Percentiles rank a stretch among this genome's conserved stretches.
Conservation (phyloP, 2,797 vertebrate genomes). For the Enteromius anoplus region DNA sequence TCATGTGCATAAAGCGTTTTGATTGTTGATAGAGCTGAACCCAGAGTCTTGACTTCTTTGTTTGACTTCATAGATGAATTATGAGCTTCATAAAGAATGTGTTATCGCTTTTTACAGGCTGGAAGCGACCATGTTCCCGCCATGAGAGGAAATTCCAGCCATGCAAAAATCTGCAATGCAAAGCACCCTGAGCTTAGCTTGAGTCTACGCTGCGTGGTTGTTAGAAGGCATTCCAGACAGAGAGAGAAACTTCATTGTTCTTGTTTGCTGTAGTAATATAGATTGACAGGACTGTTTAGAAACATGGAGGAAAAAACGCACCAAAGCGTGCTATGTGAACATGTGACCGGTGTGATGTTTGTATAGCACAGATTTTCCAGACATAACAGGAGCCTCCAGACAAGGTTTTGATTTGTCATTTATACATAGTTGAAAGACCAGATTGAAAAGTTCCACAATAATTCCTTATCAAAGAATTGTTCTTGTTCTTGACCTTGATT, state of each 20-base stretch:
- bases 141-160: slow-evolving; percentile 59
- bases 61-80: background rate
- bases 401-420: background rate
- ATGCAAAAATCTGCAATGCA: slow-evolving; percentile 54
- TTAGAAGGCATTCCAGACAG: background rate
- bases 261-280: background rate
- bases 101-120: slow-evolving; percentile 43
- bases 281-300: slow-evolving; percentile 1
- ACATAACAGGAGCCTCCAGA: slow-evolving; percentile 7
- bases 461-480: background rate
- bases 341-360: background rate
- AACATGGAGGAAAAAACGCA: background rate
- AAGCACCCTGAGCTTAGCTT: slow-evolving; percentile 42
- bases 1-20: background rate
- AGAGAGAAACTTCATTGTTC: background rate
- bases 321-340: background rate
- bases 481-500: background rate
- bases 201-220: background rate
- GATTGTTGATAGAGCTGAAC: slow-evolving; percentile 16
- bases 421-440: background rate
- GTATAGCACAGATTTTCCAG: slow-evolving; percentile 7
- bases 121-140: slow-evolving; percentile 44
- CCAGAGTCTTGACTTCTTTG: slow-evolving; percentile 10
- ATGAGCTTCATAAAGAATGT: slow-evolving; percentile 48
- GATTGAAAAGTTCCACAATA: background rate